phyloP scores from a whole-genome alignment of 2,797 vertebrate species.

The Sorex maritimensis region DNA sequence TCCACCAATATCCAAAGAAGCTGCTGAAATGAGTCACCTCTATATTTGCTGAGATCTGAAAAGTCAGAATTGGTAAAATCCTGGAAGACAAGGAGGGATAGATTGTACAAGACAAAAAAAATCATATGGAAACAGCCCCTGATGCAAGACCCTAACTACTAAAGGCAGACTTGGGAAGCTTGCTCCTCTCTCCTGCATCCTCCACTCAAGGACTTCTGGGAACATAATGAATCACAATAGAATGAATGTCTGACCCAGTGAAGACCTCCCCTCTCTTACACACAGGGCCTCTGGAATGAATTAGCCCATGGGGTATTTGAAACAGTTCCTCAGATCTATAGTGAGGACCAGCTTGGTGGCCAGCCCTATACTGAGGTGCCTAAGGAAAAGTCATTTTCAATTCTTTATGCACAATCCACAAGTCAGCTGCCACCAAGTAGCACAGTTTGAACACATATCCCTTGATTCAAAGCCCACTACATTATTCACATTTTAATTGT shows the following conservation, averaged over 20 bases:
- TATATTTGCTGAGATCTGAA: slow-evolving; percentile 20
- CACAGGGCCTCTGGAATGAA: not conserved
- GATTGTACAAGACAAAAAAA: slow-evolving; percentile 15
- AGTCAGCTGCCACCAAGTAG: not conserved
- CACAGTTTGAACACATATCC: not conserved
- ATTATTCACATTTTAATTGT: slow-evolving; percentile 8
- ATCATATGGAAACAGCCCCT: not conserved
- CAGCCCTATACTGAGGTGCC: not conserved
- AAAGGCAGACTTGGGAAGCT: no score
- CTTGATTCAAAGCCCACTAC: not conserved
- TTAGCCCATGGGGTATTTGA: not conserved
- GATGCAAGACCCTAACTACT: not conserved
- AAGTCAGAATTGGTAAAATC: slow-evolving; percentile 46
- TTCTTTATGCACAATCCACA: not conserved
- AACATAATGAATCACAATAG: not conserved
- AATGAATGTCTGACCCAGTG: not conserved
- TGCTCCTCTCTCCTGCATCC: no score
- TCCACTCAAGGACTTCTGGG: not conserved
- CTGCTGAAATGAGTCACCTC: slow-evolving; percentile 65
- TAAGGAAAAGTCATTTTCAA: not conserved
- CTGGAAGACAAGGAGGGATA: not conserved
- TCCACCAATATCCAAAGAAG: slow-evolving; percentile 69
- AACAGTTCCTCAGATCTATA: not conserved
- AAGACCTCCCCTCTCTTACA: not conserved
- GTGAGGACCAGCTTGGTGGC: not conserved